phyloP scores from a whole-genome alignment of 2,888 invertebrate species.

The Orchestes rusci region DNA sequence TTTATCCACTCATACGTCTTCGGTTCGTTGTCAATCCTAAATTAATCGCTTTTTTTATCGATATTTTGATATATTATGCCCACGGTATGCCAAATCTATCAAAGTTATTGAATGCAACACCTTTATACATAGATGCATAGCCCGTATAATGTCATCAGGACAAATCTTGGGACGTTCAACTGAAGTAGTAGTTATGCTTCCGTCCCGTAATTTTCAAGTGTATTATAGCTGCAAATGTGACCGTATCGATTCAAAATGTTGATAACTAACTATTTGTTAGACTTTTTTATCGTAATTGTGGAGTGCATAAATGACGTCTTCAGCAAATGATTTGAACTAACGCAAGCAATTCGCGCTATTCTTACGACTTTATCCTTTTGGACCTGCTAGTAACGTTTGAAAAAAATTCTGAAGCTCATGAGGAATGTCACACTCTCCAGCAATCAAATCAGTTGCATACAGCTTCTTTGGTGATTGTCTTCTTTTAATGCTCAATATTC shows the following conservation, averaged over 20 bases:
- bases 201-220: conserved; percentile 19
- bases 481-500: too few relatives aligned
- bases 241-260: conserved; percentile 23
- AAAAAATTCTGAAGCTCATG: too few relatives aligned
- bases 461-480: too few relatives aligned
- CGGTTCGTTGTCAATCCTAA: not conserved
- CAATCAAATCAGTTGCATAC: too few relatives aligned
- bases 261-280: conserved; percentile 16
- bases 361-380: too few relatives aligned
- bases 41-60: not conserved
- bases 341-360: too few relatives aligned
- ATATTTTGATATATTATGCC: conserved; percentile 23
- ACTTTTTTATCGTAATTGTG: too few relatives aligned
- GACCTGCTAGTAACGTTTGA: too few relatives aligned
- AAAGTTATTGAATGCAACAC: conserved; percentile 28
- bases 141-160: conserved; percentile 19
- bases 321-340: too few relatives aligned
- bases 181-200: conserved; percentile 14
- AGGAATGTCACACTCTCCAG: too few relatives aligned
- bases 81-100: conserved; percentile 27
- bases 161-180: conserved; percentile 13
- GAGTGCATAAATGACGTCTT: too few relatives aligned
- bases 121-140: conserved; percentile 14
- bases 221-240: conserved; percentile 15
- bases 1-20: not conserved